Evolutionary conservation across 2,797 vertebrate genomes (phyloP).

Genomic region (Gastrophryne carolinensis): DNA sequence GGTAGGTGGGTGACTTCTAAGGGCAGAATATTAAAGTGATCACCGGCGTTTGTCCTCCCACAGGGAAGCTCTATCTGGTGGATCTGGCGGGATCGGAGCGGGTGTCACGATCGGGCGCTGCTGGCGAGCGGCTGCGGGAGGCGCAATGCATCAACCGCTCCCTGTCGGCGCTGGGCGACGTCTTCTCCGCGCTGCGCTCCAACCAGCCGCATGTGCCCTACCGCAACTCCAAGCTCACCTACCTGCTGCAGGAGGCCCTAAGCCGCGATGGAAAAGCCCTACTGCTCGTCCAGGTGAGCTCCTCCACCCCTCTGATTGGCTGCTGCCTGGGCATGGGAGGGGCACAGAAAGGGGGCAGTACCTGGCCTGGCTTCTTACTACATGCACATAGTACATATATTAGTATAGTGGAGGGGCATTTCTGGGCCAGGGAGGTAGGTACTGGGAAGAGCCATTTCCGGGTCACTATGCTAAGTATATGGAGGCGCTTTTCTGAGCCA

Average conservation of each 20-base stretch:
- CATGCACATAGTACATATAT: too few species aligned
- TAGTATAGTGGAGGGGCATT: too few species aligned
- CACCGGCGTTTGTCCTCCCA: neutral
- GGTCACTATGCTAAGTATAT: too few species aligned
- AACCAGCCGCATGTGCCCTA: constrained; percentile 90
- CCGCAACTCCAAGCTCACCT: constrained; percentile 95
- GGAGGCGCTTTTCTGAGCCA: too few species aligned
- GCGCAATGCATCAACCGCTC: constrained; percentile 97
- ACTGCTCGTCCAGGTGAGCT: constrained; percentile 93
- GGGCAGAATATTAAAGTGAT: neutral
- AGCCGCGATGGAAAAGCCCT: constrained; percentile 95
- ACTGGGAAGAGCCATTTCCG: too few species aligned
- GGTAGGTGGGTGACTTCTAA: neutral
- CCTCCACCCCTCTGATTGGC: neutral
- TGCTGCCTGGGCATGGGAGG: neutral
- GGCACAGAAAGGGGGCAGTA: too few species aligned
- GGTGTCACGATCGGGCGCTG: constrained; percentile 87
- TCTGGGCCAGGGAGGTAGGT: too few species aligned
- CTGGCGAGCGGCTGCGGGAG: constrained; percentile 87
- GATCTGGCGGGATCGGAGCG: constrained; percentile 94
- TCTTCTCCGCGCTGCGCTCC: constrained; percentile 88
- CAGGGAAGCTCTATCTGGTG: constrained; percentile 93
- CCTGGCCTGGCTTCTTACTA: too few species aligned
- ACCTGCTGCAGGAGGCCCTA: constrained; percentile 94
- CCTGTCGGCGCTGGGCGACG: constrained; percentile 87